Evolutionary conservation across 2,113 vertebrate species (phyloP), one percentile per base, ranked within the genome.

Genomic region (Marmota flaviventris): DNA sequence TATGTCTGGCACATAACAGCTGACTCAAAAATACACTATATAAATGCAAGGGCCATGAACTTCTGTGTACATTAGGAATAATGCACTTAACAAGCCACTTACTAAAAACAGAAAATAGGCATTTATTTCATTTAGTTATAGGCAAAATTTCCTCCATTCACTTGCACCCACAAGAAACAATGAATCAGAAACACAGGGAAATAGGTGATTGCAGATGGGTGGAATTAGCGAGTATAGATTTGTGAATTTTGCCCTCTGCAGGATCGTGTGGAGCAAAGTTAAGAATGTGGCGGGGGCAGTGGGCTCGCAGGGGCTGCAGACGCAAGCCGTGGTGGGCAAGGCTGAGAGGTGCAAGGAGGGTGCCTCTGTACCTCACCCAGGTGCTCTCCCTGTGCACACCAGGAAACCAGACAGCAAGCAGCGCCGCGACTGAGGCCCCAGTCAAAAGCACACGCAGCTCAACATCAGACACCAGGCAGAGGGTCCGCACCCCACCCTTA

Each of bases 281-380:
- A 69, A 58, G 91, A 22, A 39, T 17, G 14, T 9, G 25, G 25
- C 39, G 16, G n/a, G 53, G 79, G 79, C 22, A 9, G 20, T 3
- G 25, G 22, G 29, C 29, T 29, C 11, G 61, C 61, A 63, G 61
- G 61, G 61, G 24, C 61, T 63, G 61, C 61, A 27, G 22, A 9
- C 27, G 61, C 8, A 5, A 63, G 61, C 61, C 18, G 7, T 56
- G 56, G 18, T 5, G 17, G 18, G 56, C 20, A 8, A 22, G 20
- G 56, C 37, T 25, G 0, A 24, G 8, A 18, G 4, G 4, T 24
- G 2, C 5, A 0, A 1, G 1, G 3, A 45, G 2, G 42, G 0
- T 0, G 5, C 10, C 14, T 2, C 0, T 0, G 4, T 13, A 3
- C 5, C n/a, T 25, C 25, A 0, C 0, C 18, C 22, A 63, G 58